Evolutionary conservation across 2,888 invertebrate species (phyloP).

Genomic region (Platycheirus albimanus): DNA sequence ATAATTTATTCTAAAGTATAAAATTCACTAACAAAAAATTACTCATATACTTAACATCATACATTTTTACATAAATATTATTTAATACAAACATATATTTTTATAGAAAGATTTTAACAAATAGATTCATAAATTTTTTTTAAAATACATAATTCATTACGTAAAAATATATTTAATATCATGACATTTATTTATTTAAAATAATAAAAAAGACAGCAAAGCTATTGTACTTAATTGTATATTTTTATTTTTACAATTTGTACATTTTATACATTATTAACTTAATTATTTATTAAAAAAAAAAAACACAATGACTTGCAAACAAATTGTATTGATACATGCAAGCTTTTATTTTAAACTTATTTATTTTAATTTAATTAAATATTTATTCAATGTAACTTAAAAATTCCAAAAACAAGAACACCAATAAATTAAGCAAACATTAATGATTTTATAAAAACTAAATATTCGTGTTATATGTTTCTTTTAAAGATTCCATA

Average conservation of each 20-base stretch:
- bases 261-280: too few relatives aligned
- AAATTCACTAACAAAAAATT: slow-evolving; percentile 1
- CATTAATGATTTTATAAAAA: too few relatives aligned
- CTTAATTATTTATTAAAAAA: background rate
- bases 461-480: too few relatives aligned
- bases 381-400: slow-evolving; percentile 4
- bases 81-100: background rate
- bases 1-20: background rate
- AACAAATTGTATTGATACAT: background rate
- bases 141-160: too few relatives aligned
- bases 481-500: too few relatives aligned
- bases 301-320: background rate
- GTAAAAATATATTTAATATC: background rate
- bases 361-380: slow-evolving; percentile 16
- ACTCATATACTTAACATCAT: too few relatives aligned
- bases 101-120: background rate
- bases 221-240: too few relatives aligned
- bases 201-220: too few relatives aligned
- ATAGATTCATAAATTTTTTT: background rate
- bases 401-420: background rate
- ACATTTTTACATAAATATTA: background rate
- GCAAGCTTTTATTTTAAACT: background rate
- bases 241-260: too few relatives aligned
- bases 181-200: background rate
- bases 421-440: background rate